Evolutionary conservation across 2,797 vertebrate species (phyloP), one percentile per base, ranked within the genome.

Genomic region (Podarcis siculus): DNA sequence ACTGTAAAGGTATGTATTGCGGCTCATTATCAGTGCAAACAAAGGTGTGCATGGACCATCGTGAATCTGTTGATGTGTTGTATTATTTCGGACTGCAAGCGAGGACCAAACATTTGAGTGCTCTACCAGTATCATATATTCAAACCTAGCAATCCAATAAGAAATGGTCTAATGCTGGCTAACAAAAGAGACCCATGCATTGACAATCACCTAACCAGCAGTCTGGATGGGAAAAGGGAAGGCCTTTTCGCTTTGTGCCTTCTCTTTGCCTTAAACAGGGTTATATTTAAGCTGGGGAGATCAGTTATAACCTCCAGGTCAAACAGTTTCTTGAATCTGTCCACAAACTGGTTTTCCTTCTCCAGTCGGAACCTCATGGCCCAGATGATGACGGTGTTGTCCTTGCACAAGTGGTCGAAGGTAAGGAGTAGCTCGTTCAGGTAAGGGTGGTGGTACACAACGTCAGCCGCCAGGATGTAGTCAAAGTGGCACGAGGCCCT

Each of bases 381-480:
- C 99, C 99, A 99, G 35, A 99, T 95, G 94, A 99, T 98, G 95
- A 98, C 73, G 1, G 98, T 99, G 91, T 97, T 95, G 1, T 98
- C 97, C 87, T 97, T 97, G 89, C 98, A 99, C 91, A 99, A 96
- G 94, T 99, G 97, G 87, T 98, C 97, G 91, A 99, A 99, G 49
- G 99, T 99, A 82, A 97, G 93, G 92, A 99, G 97, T 73, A 99
- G 98, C 90, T 99, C 98, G 0, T 97, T 93, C 86, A 99, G 95
- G 92, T 97, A 98, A 0, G 98, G 98, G 73, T 99, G 99, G 25
- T 97, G 89, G 3, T 99, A 99, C 61, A 99, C 99, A 27, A 99
- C 99, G 12, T 99, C 98, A 0, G 99, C 98, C 13, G 99, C 98
- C 96, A 99, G 95, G 93, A 99, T 96, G 91, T 98, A 99, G 95